Base-by-base conservation (phyloP, 2,888 invertebrate species). In the Panzeria rudis region DNA sequence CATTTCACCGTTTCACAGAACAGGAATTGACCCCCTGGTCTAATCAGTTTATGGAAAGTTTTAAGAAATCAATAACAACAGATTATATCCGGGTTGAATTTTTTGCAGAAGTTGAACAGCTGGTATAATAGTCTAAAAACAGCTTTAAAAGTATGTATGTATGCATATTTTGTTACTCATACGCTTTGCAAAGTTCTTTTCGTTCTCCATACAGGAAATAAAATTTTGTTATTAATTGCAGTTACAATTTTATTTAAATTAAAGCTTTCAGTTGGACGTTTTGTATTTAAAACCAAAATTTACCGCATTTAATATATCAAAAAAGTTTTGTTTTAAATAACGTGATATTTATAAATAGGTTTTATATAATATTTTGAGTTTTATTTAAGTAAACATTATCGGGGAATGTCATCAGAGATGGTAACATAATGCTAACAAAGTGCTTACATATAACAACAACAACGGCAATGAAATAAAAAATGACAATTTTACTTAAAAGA, bases 381-480 rank as follows among this genome's bases (percentile, higher is more conserved):
- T 87, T 84, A 85, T 86, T 86, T 75, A 29, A 86, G 80, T 78
- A 15, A 84, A 84, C 83, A 81, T 86, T 86, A 86, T 86, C 87
- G 59, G 54, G 11, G 76, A 83, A 84, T 87, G 86, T 86, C 83
- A 86, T 86, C 87, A 77, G 54, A 85, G 79, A 80, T 84, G 82
- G 82, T 86, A 75, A 80, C 77, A 79, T 66, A 86, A 84, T 86
- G 85, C 87, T 82, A 78, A 86, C 84, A 86, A 87, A 87, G 86
- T 86, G 78, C 71, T 85, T 79, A 85, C 83, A 83, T 84, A 77
- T 73, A 69, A 83, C 77, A 80, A 73, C 81, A 73, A 78, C 38
- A 71, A 44, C 52, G 41, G 41, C 62, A 56, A 66, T 68, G 52
- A 71, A 62, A 80, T 56, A 11, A 64, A 78, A 73, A 56, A 59